A percentile compares a stretch with the other conserved stretches of the same genome.
Conservation (phyloP, 1,140 invertebrate genomes). For the Acromyrmex echinatior region DNA sequence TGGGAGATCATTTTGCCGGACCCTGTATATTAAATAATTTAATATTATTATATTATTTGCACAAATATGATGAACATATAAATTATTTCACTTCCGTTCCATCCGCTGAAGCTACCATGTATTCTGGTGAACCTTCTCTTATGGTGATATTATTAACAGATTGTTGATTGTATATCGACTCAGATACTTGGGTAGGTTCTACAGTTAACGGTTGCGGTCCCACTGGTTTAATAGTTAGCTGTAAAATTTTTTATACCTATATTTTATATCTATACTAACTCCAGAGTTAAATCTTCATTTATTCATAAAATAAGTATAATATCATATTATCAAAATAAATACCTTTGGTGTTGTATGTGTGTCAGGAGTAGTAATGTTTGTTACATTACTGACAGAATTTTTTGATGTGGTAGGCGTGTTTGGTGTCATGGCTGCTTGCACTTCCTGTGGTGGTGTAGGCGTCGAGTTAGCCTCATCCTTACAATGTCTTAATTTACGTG, state of each 20-base stretch:
- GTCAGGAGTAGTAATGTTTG: constrained; percentile 71
- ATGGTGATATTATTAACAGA: constrained; percentile 78
- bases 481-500: constrained; percentile 91
- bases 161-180: constrained; percentile 77
- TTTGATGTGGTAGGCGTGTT: constrained; percentile 79
- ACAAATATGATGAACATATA: neutral
- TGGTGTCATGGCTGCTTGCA: constrained; percentile 80
- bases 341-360: constrained; percentile 83
- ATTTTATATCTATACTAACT: neutral
- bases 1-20: too few relatives aligned
- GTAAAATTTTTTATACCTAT: constrained; percentile 37
- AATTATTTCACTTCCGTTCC: constrained; percentile 77
- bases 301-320: neutral
- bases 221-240: constrained; percentile 85
- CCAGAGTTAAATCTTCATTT: constrained; percentile 14
- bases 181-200: constrained; percentile 75
- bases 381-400: constrained; percentile 67
- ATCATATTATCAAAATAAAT: constrained; percentile 34
- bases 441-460: constrained; percentile 78
- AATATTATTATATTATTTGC: constrained; percentile 5
- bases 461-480: constrained; percentile 87
- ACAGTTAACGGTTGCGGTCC: constrained; percentile 76
- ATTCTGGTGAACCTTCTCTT: constrained; percentile 85
- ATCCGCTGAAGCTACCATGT: constrained; percentile 84
- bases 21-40: constrained; percentile 16